Evolutionary conservation across 2,888 invertebrate genomes (phyloP).

Genomic region (Torymus auratus): DNA sequence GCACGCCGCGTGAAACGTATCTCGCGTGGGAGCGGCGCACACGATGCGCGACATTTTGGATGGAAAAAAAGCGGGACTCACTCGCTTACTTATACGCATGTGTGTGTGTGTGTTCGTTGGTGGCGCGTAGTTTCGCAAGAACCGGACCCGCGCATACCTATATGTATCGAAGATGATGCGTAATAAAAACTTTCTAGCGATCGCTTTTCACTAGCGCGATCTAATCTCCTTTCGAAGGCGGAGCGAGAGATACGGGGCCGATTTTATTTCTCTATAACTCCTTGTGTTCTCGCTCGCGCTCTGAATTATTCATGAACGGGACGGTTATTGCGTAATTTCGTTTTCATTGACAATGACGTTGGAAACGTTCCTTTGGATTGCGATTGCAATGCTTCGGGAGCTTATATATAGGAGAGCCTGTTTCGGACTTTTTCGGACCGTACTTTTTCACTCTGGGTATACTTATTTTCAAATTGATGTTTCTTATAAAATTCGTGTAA

Average conservation of each 20-base stretch:
- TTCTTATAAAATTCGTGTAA: too few species aligned
- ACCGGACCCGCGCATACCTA: constrained; percentile 19
- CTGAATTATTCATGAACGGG: constrained; percentile 36
- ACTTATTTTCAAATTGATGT: too few species aligned
- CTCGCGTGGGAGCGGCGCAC: constrained; percentile 7
- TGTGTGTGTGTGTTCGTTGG: not conserved
- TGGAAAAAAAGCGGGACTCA: not conserved
- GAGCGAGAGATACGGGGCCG: not conserved
- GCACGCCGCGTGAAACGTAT: not conserved
- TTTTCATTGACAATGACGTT: constrained; percentile 32
- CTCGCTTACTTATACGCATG: too few species aligned
- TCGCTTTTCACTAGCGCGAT: constrained; percentile 25
- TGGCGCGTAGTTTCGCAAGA: constrained; percentile 30
- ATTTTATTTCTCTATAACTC: constrained; percentile 34
- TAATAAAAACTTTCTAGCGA: constrained; percentile 38
- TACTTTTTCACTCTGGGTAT: too few species aligned
- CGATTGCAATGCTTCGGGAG: not conserved
- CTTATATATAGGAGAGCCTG: too few species aligned
- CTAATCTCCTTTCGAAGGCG: constrained; percentile 25
- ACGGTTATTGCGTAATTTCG: constrained; percentile 36
- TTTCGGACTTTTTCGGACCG: too few species aligned
- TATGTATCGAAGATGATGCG: not conserved
- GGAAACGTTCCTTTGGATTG: constrained; percentile 10
- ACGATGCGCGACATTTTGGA: not conserved
- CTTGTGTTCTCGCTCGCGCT: not conserved